A percentile compares a stretch with the other conserved stretches of the same genome.
Evolutionary conservation across 2,113 vertebrate genomes (phyloP).

Genomic region (Oncorhynchus keta): DNA sequence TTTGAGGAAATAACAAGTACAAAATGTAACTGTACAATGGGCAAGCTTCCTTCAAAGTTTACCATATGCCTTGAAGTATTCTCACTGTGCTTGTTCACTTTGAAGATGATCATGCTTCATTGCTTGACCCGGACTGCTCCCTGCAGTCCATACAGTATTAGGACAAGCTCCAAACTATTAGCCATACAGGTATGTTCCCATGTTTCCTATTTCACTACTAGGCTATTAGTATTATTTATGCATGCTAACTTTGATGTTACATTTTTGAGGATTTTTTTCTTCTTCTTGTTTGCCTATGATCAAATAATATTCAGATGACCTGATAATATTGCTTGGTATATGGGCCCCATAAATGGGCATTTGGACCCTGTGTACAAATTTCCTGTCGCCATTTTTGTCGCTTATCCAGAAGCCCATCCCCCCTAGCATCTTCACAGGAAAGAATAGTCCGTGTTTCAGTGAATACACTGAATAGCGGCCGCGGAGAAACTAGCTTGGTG

Average conservation of each 20-base stretch:
- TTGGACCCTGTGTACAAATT: constrained; percentile 70
- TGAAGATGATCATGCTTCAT: neutral
- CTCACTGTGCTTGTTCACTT: neutral
- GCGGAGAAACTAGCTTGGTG: constrained; percentile 18
- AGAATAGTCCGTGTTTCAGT: constrained; percentile 6
- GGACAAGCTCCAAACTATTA: neutral
- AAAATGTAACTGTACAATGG: neutral
- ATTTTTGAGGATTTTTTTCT: too few species aligned
- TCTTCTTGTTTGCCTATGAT: too few species aligned
- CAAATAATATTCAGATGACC: neutral
- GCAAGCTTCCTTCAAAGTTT: neutral
- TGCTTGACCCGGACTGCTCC: neutral
- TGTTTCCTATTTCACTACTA: neutral
- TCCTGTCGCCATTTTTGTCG: constrained; percentile 40
- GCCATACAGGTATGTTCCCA: neutral
- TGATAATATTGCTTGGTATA: neutral
- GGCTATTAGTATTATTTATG: neutral
- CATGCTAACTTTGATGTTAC: too few species aligned
- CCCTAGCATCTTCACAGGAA: constrained; percentile 45
- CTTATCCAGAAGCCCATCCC: constrained; percentile 58
- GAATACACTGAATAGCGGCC: constrained; percentile 17
- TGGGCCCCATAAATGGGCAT: constrained; percentile 44
- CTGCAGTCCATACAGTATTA: neutral
- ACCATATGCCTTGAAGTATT: neutral
- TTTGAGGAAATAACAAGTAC: neutral